These are phyloP conservation scores for Lutjanus erythropterus DNA, from an alignment of 2,113 vertebrate species.

Conservation along the genomic window DNA sequence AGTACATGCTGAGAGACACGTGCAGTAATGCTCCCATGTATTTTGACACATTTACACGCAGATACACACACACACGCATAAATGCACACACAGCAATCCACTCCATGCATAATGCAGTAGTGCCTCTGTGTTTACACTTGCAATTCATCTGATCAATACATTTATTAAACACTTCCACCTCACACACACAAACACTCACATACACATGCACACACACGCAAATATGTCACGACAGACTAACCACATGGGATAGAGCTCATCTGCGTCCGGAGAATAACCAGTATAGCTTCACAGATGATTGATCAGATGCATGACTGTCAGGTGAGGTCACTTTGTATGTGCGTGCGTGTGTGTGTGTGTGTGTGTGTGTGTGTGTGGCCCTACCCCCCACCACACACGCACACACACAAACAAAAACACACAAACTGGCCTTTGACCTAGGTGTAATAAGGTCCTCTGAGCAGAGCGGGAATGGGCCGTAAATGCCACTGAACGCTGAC, in stretches of 20 bases:
- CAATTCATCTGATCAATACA: slow-evolving; percentile 60
- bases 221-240: slow-evolving; percentile 39
- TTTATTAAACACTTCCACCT: slow-evolving; percentile 58
- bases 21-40: slow-evolving; percentile 8
- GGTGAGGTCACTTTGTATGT: slow-evolving; percentile 31
- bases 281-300: slow-evolving; percentile 56
- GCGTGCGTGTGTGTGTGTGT: neutral
- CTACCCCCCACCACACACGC: neutral
- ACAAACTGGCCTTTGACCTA: slow-evolving; percentile 62
- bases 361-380: neutral
- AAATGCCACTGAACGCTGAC: slow-evolving; percentile 75
- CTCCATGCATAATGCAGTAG: slow-evolving; percentile 69
- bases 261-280: slow-evolving; percentile 24
- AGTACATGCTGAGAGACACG: neutral
- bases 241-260: slow-evolving; percentile 43
- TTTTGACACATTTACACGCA: slow-evolving; percentile 12
- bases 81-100: slow-evolving; percentile 12
- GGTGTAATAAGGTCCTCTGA: slow-evolving; percentile 70
- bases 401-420: slow-evolving; percentile 44
- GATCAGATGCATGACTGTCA: slow-evolving; percentile 50
- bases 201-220: slow-evolving; percentile 3
- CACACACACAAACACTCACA: slow-evolving; percentile 7
- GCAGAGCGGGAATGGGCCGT: slow-evolving; percentile 62
- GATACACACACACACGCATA: neutral
- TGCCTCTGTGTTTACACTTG: slow-evolving; percentile 54